phyloP scores from a whole-genome alignment of 2,113 vertebrate genomes.

The Malurus elegans region DNA sequence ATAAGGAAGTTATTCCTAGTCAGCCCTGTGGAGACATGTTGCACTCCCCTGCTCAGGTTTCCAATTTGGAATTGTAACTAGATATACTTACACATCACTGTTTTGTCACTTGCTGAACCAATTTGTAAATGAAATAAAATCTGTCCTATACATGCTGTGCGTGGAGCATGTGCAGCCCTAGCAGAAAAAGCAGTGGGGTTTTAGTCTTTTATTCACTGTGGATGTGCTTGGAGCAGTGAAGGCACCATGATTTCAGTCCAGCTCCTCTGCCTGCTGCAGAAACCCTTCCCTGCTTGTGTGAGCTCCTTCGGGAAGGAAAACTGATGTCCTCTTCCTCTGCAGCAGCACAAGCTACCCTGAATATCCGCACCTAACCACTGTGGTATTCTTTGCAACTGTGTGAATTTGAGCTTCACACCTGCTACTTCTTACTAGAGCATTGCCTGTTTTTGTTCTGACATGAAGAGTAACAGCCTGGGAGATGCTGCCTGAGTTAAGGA shows the following conservation, averaged over 20 bases:
- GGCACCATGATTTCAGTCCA: rapidly evolving
- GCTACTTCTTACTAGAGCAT: not conserved
- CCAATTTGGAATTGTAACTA: not conserved
- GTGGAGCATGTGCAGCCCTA: not conserved
- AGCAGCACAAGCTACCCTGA: not conserved
- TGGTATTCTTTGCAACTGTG: not conserved
- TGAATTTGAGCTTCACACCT: not conserved
- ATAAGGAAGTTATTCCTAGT: not conserved
- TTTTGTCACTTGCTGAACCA: not conserved
- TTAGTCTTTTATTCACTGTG: not conserved
- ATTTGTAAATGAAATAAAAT: not conserved
- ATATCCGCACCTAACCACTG: not conserved
- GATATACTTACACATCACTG: not conserved
- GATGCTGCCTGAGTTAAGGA: not conserved
- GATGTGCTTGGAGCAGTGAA: not conserved
- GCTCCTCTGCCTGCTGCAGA: not conserved
- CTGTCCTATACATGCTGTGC: not conserved
- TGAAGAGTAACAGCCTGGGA: not conserved
- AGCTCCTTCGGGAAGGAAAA: rapidly evolving
- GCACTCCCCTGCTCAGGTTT: not conserved
- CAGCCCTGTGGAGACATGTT: not conserved
- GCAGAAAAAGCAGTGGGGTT: not conserved
- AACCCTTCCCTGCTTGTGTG: rapidly evolving
- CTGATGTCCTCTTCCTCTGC: not conserved
- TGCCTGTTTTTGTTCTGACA: not conserved